phyloP scores from a whole-genome alignment of 2,113 vertebrate genomes.

The Boleophthalmus pectinirostris region DNA sequence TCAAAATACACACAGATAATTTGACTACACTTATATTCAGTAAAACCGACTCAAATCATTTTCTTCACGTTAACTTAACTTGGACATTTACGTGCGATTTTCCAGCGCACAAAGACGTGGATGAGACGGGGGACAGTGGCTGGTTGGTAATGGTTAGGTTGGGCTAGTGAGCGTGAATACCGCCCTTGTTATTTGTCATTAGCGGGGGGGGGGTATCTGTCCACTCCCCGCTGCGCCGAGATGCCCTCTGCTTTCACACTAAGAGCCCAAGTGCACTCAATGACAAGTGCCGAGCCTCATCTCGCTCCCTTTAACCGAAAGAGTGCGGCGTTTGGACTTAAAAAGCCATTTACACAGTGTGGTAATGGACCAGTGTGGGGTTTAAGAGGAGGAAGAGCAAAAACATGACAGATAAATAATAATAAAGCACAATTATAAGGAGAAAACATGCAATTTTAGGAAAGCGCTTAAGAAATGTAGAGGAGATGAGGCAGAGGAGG shows the following conservation, averaged over 20 bases:
- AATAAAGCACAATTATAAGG: conserved; percentile 61
- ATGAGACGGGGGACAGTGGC: conserved; percentile 67
- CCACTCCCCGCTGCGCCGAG: conserved; percentile 76
- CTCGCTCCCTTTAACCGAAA: conserved; percentile 55
- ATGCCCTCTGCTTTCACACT: conserved; percentile 76
- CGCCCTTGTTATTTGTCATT: conserved; percentile 83
- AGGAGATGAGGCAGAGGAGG: not conserved
- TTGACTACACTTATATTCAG: no score
- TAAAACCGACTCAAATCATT: not conserved
- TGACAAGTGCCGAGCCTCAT: conserved; percentile 66
- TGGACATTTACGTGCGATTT: not conserved
- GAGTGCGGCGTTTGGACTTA: conserved; percentile 68
- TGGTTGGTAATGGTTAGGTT: conserved; percentile 86
- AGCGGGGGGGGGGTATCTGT: conserved; percentile 64
- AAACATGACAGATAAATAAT: conserved; percentile 50
- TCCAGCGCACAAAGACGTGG: conserved; percentile 11
- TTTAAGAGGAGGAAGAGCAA: conserved; percentile 47
- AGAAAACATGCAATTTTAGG: conserved; percentile 60
- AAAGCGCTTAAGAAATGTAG: conserved; percentile 5
- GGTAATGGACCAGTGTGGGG: conserved; percentile 48
- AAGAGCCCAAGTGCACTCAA: conserved; percentile 73
- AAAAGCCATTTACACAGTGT: conserved; percentile 64
- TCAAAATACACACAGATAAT: no score
- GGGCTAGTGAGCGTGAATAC: conserved; percentile 85
- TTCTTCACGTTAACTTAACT: no score